These are phyloP conservation scores for Amia ocellicauda DNA, from an alignment of 2,113 vertebrate species.

Conservation along the genomic window DNA sequence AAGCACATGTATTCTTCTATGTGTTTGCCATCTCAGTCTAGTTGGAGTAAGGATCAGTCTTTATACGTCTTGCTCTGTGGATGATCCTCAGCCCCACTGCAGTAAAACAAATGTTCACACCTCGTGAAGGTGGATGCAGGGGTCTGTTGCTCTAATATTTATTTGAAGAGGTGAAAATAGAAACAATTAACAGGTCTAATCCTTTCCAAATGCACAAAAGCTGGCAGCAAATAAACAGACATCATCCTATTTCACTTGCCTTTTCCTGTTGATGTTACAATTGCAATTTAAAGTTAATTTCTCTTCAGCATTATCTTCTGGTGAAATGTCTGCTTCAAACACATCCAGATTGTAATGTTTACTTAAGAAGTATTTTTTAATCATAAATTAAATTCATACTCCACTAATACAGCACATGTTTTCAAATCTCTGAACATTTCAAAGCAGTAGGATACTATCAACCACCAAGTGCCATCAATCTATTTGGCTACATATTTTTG, in stretches of 20 bases:
- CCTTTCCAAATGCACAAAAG: neutral
- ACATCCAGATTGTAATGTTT: too few species aligned
- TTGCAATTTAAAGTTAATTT: too few species aligned
- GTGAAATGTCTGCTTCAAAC: too few species aligned
- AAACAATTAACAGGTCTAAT: neutral
- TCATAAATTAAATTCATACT: too few species aligned
- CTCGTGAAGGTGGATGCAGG: neutral
- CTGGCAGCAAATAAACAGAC: too few species aligned
- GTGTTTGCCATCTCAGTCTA: too few species aligned
- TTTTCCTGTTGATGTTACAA: too few species aligned
- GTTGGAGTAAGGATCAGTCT: too few species aligned
- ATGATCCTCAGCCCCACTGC: neutral
- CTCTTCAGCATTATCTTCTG: too few species aligned
- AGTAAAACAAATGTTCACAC: neutral
- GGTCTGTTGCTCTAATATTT: neutral
- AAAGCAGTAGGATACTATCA: constrained; percentile 42
- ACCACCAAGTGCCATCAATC: constrained; percentile 60
- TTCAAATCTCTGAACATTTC: constrained; percentile 22
- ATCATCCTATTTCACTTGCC: too few species aligned
- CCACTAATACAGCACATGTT: neutral
- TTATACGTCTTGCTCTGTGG: neutral
- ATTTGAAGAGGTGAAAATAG: neutral
- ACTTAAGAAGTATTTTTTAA: too few species aligned
- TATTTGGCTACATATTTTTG: constrained; percentile 56
- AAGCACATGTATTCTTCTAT: too few species aligned